Evolutionary conservation across 1,140 invertebrate genomes (phyloP).

Genomic region (Microplitis demolitor): DNA sequence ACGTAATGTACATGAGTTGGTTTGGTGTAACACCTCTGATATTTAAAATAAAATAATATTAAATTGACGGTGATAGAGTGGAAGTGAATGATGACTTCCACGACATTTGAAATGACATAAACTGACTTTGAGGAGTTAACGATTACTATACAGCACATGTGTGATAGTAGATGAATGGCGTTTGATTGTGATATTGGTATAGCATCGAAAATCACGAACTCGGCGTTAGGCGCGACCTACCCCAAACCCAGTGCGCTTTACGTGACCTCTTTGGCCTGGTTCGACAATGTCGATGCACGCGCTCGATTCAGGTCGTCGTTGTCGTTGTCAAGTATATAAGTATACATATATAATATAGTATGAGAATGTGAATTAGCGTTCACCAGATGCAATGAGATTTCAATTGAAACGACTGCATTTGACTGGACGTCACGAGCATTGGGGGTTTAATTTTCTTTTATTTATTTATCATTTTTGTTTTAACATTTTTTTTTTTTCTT

Average conservation of each 20-base stretch:
- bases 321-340: background rate
- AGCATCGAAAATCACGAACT: slow-evolving; percentile 29
- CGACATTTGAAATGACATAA: slow-evolving; percentile 3
- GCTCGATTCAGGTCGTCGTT: background rate
- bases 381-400: background rate
- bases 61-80: no score
- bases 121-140: background rate
- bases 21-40: no score
- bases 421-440: background rate
- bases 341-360: no score
- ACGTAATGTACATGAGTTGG: no score
- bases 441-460: no score
- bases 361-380: no score
- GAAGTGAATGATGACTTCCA: background rate
- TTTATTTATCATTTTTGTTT: no score
- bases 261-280: slow-evolving; percentile 34
- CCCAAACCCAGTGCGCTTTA: slow-evolving; percentile 29
- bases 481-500: background rate
- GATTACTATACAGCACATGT: background rate
- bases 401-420: background rate
- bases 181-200: no score
- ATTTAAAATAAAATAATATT: no score
- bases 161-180: no score
- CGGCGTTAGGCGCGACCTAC: slow-evolving; percentile 28
- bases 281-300: slow-evolving; percentile 19